Conservation (phyloP, 2,113 vertebrate genomes). For the Carassius auratus region DNA sequence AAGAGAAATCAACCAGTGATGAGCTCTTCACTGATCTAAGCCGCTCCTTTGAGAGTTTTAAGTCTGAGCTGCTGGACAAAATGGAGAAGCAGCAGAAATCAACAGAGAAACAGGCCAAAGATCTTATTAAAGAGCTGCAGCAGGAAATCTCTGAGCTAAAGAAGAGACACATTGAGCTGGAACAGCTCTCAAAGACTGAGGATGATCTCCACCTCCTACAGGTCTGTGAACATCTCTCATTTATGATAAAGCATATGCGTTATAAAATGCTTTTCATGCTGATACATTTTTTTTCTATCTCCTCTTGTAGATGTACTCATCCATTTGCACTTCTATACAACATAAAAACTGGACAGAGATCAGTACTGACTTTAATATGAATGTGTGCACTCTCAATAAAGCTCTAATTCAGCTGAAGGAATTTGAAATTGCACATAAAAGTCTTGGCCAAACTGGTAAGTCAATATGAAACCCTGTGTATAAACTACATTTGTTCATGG, state of each 20-base stretch:
- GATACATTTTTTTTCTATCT: background rate
- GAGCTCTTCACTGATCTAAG: background rate
- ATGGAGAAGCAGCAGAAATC: background rate
- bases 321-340: background rate
- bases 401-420: too few species aligned
- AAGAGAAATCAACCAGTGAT: background rate
- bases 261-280: background rate
- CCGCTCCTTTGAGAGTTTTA: background rate
- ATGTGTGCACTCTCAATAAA: background rate
- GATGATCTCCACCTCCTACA: constrained; percentile 3
- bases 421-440: background rate
- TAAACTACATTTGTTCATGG: too few species aligned
- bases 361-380: background rate
- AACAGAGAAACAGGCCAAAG: background rate
- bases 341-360: background rate
- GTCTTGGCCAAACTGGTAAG: background rate
- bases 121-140: background rate
- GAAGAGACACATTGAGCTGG: constrained; percentile 4
- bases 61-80: background rate
- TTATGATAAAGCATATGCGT: background rate
- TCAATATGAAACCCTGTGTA: background rate
- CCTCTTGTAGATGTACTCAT: background rate
- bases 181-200: background rate
- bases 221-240: constrained; percentile 1
- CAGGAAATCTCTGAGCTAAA: background rate